phyloP scores from a whole-genome alignment of 2,113 vertebrate species.

The Vimba vimba region DNA sequence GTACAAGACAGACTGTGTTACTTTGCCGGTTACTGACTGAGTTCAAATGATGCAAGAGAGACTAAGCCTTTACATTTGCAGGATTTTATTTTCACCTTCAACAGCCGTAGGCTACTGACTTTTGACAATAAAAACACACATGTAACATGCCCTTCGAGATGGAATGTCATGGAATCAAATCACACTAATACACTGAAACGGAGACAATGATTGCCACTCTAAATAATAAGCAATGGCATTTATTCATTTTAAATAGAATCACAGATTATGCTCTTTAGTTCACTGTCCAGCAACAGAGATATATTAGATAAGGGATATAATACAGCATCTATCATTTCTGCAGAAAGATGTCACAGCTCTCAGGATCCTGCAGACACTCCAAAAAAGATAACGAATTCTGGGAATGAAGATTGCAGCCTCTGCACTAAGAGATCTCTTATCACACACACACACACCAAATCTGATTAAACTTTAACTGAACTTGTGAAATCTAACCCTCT shows the following conservation, averaged over 20 bases:
- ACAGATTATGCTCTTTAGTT: not conserved
- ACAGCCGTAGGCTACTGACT: not conserved
- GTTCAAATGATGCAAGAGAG: constrained; percentile 18
- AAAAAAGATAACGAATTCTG: constrained; percentile 14
- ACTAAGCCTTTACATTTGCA: not conserved
- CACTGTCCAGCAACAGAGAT: constrained; percentile 18
- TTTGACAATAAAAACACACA: not conserved
- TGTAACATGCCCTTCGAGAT: not conserved
- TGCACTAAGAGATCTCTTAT: constrained; percentile 7
- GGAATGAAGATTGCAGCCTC: constrained; percentile 13
- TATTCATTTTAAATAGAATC: constrained; percentile 17
- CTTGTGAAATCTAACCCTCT: constrained; percentile 7
- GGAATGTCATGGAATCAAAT: constrained; percentile 16
- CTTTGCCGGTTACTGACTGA: constrained; percentile 1
- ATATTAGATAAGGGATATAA: constrained; percentile 3
- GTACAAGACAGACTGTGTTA: not conserved
- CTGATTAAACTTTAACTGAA: constrained; percentile 38
- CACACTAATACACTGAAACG: not conserved
- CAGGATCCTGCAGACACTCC: not conserved
- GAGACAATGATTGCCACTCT: not conserved
- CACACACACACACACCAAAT: not conserved
- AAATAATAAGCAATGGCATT: constrained; percentile 18
- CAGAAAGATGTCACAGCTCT: not conserved
- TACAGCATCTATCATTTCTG: not conserved
- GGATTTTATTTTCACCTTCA: not conserved